A percentile compares a stretch with the other conserved stretches of the same genome.
Evolutionary conservation across 2,797 vertebrate species (phyloP).

Genomic region (Halcyon badia): DNA sequence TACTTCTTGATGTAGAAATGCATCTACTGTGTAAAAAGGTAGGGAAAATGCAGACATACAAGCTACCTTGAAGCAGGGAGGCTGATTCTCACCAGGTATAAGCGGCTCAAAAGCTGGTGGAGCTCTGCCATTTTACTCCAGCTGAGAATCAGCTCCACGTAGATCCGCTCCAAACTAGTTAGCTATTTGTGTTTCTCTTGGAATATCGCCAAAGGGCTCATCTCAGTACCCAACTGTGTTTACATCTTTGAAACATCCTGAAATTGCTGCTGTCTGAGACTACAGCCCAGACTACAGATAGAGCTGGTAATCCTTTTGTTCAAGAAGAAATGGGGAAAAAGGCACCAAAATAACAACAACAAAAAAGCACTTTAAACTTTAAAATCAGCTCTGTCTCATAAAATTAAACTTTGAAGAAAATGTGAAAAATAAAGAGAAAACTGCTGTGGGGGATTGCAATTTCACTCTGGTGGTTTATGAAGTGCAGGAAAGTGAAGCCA

Average conservation of each 20-base stretch:
- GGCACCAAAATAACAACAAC: not conserved
- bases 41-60: not conserved
- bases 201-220: slow-evolving; percentile 34
- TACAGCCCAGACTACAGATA: slow-evolving; percentile 17
- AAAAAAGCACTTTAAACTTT: slow-evolving; percentile 28
- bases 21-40: not conserved
- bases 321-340: not conserved
- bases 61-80: not conserved
- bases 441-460: slow-evolving; percentile 60
- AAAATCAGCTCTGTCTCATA: slow-evolving; percentile 53
- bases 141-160: slow-evolving; percentile 13
- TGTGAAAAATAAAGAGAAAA: slow-evolving; percentile 66
- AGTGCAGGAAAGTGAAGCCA: slow-evolving; percentile 69
- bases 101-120: not conserved
- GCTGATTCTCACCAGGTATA: slow-evolving; percentile 10
- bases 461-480: slow-evolving; percentile 71
- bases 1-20: not conserved
- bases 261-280: slow-evolving; percentile 49
- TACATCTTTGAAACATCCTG: slow-evolving; percentile 57
- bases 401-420: slow-evolving; percentile 70
- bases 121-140: slow-evolving; percentile 32
- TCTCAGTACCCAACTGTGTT: slow-evolving; percentile 52
- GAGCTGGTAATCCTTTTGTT: slow-evolving; percentile 40
- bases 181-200: slow-evolving; percentile 52
- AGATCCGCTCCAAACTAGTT: not conserved